These are phyloP conservation scores for Chionoecetes opilio DNA, from an alignment of 1,140 invertebrate species.

Conservation along the genomic window DNA sequence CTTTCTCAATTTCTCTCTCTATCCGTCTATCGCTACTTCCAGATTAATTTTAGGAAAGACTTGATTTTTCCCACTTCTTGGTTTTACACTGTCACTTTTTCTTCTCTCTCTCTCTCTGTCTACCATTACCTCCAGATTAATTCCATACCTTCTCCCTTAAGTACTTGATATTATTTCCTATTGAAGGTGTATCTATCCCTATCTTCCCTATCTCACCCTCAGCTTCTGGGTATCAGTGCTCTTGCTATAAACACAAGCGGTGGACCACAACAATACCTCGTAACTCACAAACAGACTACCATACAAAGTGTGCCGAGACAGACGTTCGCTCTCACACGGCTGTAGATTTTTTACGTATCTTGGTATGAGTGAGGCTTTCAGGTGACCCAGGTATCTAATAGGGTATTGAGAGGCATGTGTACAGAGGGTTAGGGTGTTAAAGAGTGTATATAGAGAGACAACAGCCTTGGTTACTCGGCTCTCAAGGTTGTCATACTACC, in stretches of 20 bases:
- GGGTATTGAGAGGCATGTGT: not conserved
- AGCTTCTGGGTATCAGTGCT: not conserved
- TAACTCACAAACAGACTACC: not conserved
- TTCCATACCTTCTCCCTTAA: too few species aligned
- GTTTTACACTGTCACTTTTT: too few species aligned
- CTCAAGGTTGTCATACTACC: not conserved
- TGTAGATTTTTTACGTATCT: not conserved
- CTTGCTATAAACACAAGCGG: not conserved
- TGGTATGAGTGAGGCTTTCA: not conserved
- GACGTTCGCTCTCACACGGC: not conserved
- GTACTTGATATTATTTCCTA: too few species aligned
- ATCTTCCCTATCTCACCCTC: not conserved
- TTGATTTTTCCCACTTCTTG: too few species aligned
- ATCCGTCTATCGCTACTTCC: too few species aligned
- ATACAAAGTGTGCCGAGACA: not conserved
- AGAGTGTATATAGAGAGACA: not conserved
- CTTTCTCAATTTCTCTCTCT: too few species aligned
- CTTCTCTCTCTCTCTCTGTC: too few species aligned
- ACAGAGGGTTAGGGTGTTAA: not conserved
- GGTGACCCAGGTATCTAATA: not conserved
- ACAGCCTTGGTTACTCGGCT: not conserved
- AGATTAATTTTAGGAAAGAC: too few species aligned
- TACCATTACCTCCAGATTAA: not conserved
- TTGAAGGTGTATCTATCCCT: too few species aligned
- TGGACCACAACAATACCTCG: not conserved